Percentiles rank a stretch among this genome's conserved stretches.
These are phyloP conservation scores for Oligia strigilis DNA, from an alignment of 2,888 invertebrate species.

Conservation along the genomic window DNA sequence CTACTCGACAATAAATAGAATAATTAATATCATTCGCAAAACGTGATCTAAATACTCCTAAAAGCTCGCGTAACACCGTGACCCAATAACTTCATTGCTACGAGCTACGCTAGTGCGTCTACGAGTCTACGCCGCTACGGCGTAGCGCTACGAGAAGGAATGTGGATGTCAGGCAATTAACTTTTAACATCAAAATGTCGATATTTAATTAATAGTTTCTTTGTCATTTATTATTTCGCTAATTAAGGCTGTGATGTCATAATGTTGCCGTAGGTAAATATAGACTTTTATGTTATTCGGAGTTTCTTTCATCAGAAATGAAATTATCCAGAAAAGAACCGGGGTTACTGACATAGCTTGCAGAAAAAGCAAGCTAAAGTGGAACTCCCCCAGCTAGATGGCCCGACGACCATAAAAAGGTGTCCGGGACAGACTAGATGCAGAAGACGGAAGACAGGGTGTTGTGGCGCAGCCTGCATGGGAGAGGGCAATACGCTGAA, in stretches of 20 bases:
- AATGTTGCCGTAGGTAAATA: neutral
- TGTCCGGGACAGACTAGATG: neutral
- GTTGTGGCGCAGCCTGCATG: neutral
- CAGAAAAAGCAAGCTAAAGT: neutral
- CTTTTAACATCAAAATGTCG: conserved; percentile 40
- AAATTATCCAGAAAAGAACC: neutral
- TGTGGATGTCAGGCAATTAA: conserved; percentile 46
- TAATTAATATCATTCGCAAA: conserved; percentile 45
- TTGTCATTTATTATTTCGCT: neutral
- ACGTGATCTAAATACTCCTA: conserved; percentile 44
- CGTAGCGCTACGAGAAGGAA: conserved; percentile 54
- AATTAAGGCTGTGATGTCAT: conserved; percentile 1
- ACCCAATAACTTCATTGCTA: conserved; percentile 51
- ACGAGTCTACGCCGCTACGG: conserved; percentile 63
- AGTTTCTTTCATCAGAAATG: neutral
- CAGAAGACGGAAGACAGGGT: neutral
- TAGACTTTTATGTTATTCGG: neutral
- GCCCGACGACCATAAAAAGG: neutral
- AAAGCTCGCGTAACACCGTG: conserved; percentile 38
- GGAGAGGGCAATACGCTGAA: neutral
- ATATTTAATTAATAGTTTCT: conserved; percentile 24
- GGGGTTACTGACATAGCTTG: neutral
- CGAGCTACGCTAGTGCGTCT: conserved; percentile 63
- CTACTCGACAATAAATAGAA: conserved; percentile 29
- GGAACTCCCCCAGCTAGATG: neutral